phyloP scores from a whole-genome alignment of 1,140 invertebrate species.

The Drosophila pseudoananassae region DNA sequence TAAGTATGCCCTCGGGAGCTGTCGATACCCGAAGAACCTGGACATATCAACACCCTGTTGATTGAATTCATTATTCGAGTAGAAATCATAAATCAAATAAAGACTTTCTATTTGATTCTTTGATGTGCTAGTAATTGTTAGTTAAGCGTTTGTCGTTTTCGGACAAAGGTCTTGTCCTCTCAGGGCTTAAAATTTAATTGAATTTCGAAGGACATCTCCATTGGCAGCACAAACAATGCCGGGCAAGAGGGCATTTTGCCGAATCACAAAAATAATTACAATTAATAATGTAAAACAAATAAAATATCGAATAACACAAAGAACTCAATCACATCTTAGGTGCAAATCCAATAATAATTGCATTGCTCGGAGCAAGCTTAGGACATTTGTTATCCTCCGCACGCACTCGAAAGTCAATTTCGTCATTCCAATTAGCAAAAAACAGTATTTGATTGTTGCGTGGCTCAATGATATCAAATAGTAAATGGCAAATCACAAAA shows the following conservation, averaged over 20 bases:
- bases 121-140: slow-evolving; percentile 31
- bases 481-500: background rate
- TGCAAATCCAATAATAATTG: slow-evolving; percentile 68
- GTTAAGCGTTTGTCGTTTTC: slow-evolving; percentile 27
- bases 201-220: slow-evolving; percentile 46
- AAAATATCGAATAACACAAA: slow-evolving; percentile 9
- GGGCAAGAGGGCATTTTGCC: slow-evolving; percentile 4
- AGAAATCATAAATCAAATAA: slow-evolving; percentile 27
- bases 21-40: background rate
- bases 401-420: slow-evolving; percentile 45
- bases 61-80: slow-evolving; percentile 11
- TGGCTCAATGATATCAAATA: slow-evolving; percentile 15
- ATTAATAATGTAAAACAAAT: slow-evolving; percentile 23
- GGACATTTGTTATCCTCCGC: slow-evolving; percentile 21
- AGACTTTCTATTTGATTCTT: slow-evolving; percentile 15
- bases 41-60: slow-evolving; percentile 14
- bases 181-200: slow-evolving; percentile 60
- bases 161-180: slow-evolving; percentile 19
- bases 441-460: slow-evolving; percentile 12
- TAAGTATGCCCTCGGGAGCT: background rate
- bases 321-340: slow-evolving; percentile 19
- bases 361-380: slow-evolving; percentile 17
- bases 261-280: slow-evolving; percentile 45
- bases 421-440: slow-evolving; percentile 27
- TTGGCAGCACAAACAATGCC: slow-evolving; percentile 20